Percentiles rank a stretch among this genome's conserved stretches.
These are phyloP conservation scores for Hippocampus zosterae DNA, from an alignment of 2,113 vertebrate species.

Conservation along the genomic window DNA sequence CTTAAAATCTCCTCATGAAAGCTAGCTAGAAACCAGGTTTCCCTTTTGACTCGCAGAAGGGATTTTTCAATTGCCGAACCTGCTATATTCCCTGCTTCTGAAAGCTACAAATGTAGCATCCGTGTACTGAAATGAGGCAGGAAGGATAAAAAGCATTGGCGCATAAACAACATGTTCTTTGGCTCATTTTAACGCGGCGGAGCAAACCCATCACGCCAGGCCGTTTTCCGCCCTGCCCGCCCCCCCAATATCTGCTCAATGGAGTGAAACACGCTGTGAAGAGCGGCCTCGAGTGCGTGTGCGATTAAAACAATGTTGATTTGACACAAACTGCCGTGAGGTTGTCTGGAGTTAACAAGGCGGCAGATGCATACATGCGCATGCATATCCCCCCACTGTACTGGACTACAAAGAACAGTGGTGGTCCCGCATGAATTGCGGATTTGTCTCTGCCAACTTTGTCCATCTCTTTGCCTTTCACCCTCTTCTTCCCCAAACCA, in stretches of 20 bases:
- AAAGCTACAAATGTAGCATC: slow-evolving; percentile 1
- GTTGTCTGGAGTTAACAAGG: slow-evolving; percentile 11
- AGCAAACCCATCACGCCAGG: slow-evolving; percentile 2
- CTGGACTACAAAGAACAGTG: slow-evolving; percentile 7
- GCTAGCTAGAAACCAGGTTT: not conserved
- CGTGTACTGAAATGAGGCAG: slow-evolving; percentile 6
- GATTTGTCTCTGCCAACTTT: slow-evolving; percentile 5
- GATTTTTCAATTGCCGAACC: not conserved
- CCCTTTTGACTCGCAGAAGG: not conserved
- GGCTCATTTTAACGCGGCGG: slow-evolving; percentile 1
- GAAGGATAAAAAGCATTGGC: not conserved
- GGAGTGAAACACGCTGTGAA: slow-evolving; percentile 1
- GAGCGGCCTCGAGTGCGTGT: not conserved
- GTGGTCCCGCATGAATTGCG: not conserved
- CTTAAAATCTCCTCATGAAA: not conserved
- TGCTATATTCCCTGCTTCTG: not conserved
- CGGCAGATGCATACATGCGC: not conserved
- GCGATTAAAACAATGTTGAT: slow-evolving; percentile 14
- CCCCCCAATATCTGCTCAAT: not conserved
- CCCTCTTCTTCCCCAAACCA: slow-evolving; percentile 1
- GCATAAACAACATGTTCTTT: slow-evolving; percentile 13
- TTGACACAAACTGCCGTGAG: slow-evolving; percentile 8
- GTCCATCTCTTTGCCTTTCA: slow-evolving; percentile 1
- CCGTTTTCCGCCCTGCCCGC: not conserved
- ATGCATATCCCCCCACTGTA: not conserved